Evolutionary conservation across 1,140 invertebrate genomes (phyloP).

Genomic region (Thereuonema tuberculata): DNA sequence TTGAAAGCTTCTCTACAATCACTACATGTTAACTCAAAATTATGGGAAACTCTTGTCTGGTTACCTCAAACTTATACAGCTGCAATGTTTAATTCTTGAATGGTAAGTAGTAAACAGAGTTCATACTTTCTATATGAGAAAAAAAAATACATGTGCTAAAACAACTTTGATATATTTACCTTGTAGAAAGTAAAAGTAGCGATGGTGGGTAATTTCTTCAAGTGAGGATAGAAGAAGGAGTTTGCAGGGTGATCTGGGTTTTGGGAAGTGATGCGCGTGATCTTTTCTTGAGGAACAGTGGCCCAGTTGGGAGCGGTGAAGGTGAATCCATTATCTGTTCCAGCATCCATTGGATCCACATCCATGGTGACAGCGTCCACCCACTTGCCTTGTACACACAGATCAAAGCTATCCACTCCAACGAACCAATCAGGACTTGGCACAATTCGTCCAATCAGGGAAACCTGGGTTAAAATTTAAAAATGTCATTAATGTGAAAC

Average conservation of each 20-base stretch:
- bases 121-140: no score
- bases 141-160: no score
- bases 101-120: no score
- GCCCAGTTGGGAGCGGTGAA: conserved; percentile 92
- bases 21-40: no score
- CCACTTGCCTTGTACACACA: conserved; percentile 92
- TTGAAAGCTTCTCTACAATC: no score
- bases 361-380: conserved; percentile 81
- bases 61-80: no score
- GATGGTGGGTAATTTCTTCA: conserved; percentile 72
- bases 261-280: conserved; percentile 75
- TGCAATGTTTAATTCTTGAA: no score
- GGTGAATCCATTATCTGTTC: conserved; percentile 91
- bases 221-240: conserved; percentile 85
- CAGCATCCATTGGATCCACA: conserved; percentile 88
- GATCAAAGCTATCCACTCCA: conserved; percentile 79
- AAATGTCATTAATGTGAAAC: neutral
- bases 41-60: no score
- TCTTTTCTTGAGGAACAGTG: conserved; percentile 74
- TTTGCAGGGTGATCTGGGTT: conserved; percentile 83
- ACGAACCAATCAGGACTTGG: conserved; percentile 98
- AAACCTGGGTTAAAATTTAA: conserved; percentile 44
- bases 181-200: conserved; percentile 81
- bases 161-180: conserved; percentile 21
- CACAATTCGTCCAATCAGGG: conserved; percentile 68